Base-by-base conservation (phyloP, 1,140 invertebrate species). In the Pseudoatta argentina region DNA sequence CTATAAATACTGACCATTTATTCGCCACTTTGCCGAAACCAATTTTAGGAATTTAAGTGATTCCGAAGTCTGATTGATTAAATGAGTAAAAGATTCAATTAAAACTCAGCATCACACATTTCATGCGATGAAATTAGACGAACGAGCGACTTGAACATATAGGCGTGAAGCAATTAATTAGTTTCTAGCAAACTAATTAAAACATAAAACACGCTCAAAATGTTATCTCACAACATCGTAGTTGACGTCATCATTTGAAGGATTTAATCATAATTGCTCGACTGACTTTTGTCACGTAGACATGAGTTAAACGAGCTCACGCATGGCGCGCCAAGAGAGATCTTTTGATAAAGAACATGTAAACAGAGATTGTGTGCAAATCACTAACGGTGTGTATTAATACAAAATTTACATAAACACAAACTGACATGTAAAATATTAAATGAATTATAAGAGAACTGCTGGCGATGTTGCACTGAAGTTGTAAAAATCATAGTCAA, bases 321-420 rank as follows among this genome's bases (percentile, higher is more conserved):
- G 71, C n/a, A 5, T 34, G 7, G 71, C 24, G 39, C 76, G 73
- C 34, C 12, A 64, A 12, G 12, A 89, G 34, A 89, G 34, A 39
- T 89, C 72, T 16, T 18, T 2, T 21, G 88, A 89, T 89, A 89
- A 86, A 67, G 48, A 76, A 44, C 76, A 30, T 55, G 59, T 48
- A 61, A 64, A 81, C 53, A 83, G 66, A 30, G 67, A 89, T 89
- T 89, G 87, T 89, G 73, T 89, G 88, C 57, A 89, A 89, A 89
- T 89, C 53, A 18, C 44, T n/a, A 44, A 34, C 48, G 55, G 27
- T 48, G 18, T 14, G 59, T 16, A 10, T 83, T 73, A 61, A 69
- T 57, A n/a, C 8, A 30, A 73, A 59, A 82, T 48, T 72, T 48
- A 16, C 39, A 39, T 14, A 16, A 39, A 39, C 34, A 21, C 34